A percentile compares a stretch with the other conserved stretches of the same genome.
These are phyloP conservation scores for Scylla paramamosain DNA, from an alignment of 1,140 invertebrate species.

Conservation along the genomic window DNA sequence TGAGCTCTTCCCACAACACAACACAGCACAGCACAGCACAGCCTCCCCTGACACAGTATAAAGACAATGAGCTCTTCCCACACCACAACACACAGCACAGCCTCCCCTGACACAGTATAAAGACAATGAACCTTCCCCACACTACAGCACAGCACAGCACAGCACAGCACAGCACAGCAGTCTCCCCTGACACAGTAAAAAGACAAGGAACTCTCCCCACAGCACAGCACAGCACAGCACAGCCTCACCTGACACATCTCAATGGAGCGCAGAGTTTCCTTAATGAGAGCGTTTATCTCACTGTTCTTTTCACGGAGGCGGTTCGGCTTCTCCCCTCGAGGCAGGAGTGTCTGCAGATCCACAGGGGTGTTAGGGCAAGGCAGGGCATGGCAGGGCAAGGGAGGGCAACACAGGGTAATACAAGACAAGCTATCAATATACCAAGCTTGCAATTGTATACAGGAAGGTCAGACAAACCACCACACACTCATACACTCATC, in stretches of 20 bases:
- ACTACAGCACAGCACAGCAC: too few relatives aligned
- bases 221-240: neutral
- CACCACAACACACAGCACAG: neutral
- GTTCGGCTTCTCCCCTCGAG: constrained; percentile 91
- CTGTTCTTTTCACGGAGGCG: constrained; percentile 87
- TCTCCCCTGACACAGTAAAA: constrained; percentile 78
- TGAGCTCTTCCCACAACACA: neutral
- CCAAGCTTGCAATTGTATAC: too few relatives aligned
- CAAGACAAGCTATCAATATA: too few relatives aligned
- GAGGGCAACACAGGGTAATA: constrained; percentile 60
- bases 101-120: constrained; percentile 78
- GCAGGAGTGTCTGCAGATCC: constrained; percentile 81
- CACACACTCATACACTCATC: too few relatives aligned
- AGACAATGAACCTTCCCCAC: neutral
- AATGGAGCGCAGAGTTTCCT: constrained; percentile 83
- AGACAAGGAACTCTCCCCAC: neutral
- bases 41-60: constrained; percentile 78
- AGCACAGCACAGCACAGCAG: neutral
- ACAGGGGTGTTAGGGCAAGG: too few relatives aligned
- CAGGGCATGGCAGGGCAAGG: too few relatives aligned
- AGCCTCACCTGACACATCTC: constrained; percentile 79
- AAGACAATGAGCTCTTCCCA: neutral
- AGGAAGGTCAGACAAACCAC: too few relatives aligned
- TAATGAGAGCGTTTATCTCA: constrained; percentile 87
- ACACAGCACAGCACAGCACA: neutral